Conservation (phyloP, 2,888 invertebrate species). For the Coremacera marginata region DNA sequence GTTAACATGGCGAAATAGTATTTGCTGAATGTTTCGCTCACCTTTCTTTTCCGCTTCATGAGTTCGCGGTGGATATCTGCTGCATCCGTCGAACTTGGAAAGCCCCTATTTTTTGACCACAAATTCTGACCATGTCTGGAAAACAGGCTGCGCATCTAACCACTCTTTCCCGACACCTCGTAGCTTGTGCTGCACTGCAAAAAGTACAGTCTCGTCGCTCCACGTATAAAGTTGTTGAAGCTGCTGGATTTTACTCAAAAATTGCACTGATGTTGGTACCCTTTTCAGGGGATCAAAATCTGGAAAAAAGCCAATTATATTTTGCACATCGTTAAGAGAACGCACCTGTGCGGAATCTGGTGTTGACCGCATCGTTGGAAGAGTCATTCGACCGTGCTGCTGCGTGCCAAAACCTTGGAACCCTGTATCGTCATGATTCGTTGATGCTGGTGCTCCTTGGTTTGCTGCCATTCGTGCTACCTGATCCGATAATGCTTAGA, state of each 20-base stretch:
- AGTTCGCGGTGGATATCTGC: conserved; percentile 38
- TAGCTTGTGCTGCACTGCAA: conserved; percentile 25
- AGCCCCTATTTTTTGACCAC: conserved; percentile 21
- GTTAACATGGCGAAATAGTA: conserved; percentile 33
- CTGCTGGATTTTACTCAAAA: neutral
- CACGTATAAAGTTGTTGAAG: neutral
- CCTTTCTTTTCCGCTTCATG: neutral
- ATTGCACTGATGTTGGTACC: neutral
- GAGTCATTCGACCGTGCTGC: too few relatives aligned
- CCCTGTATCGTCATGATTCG: too few relatives aligned
- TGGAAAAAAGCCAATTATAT: neutral
- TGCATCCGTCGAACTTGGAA: too few relatives aligned
- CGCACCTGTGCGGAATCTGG: neutral
- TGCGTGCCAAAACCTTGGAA: too few relatives aligned
- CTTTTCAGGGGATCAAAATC: conserved; percentile 4
- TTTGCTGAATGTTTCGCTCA: conserved; percentile 28
- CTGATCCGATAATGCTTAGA: too few relatives aligned
- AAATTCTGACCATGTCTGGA: conserved; percentile 41
- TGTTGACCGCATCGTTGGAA: neutral
- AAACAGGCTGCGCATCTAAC: conserved; percentile 43
- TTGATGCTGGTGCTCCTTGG: too few relatives aligned
- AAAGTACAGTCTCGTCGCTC: neutral
- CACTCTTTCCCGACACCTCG: conserved; percentile 40
- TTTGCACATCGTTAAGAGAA: neutral
- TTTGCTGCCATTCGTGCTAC: too few relatives aligned